phyloP scores from a whole-genome alignment of 2,888 invertebrate genomes.

The Heliconius aoede region DNA sequence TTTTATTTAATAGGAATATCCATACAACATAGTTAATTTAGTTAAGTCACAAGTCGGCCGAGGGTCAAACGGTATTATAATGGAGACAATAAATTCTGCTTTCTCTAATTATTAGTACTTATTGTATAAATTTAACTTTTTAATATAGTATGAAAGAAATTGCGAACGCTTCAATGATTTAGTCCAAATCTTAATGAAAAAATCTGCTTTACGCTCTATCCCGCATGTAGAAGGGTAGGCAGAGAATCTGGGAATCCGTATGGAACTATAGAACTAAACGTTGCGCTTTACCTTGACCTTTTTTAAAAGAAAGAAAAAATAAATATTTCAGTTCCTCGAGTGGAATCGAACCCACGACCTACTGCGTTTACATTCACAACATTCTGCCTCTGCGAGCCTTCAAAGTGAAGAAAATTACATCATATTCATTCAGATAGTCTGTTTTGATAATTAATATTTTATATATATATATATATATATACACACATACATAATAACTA shows the following conservation, averaged over 20 bases:
- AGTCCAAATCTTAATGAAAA: not conserved
- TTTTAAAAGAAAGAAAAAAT: too few relatives aligned
- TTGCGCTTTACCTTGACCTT: too few relatives aligned
- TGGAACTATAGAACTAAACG: too few relatives aligned
- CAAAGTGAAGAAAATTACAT: too few relatives aligned
- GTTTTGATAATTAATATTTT: not conserved
- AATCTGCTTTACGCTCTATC: too few relatives aligned
- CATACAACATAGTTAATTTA: constrained; percentile 35
- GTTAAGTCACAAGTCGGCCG: constrained; percentile 43
- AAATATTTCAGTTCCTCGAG: too few relatives aligned
- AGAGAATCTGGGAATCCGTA: too few relatives aligned
- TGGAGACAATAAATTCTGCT: constrained; percentile 67
- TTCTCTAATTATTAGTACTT: constrained; percentile 55
- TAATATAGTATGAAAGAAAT: not conserved
- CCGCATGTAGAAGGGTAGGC: too few relatives aligned
- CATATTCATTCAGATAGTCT: not conserved
- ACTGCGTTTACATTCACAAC: too few relatives aligned
- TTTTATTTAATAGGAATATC: constrained; percentile 32
- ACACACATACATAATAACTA: not conserved
- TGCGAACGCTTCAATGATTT: not conserved
- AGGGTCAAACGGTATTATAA: constrained; percentile 59
- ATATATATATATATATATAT: too few relatives aligned
- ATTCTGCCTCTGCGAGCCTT: too few relatives aligned
- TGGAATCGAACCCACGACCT: too few relatives aligned
- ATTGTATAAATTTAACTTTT: constrained; percentile 26